Conservation (phyloP, 1,140 invertebrate species). For the Sesamia nonagrioides region DNA sequence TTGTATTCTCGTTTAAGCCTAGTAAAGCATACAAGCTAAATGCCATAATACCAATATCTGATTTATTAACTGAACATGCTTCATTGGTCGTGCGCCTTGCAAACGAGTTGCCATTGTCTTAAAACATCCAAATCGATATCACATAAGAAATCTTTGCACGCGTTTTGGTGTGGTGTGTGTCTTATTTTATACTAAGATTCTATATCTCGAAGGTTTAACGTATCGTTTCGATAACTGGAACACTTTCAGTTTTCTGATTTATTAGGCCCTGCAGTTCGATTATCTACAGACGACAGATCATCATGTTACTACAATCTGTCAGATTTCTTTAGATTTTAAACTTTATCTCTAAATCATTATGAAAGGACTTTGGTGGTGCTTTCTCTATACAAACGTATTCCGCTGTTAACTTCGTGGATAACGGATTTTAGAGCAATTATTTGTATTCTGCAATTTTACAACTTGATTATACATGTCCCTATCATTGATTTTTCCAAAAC, state of each 20-base stretch:
- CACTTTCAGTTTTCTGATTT: not conserved
- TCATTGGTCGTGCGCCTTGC: not conserved
- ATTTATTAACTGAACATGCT: constrained; percentile 21
- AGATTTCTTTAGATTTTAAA: too few species aligned
- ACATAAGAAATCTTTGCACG: not conserved
- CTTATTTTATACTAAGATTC: not conserved
- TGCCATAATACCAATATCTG: constrained; percentile 14
- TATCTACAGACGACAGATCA: too few species aligned
- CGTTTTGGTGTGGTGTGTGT: not conserved
- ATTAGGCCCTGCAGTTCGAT: too few species aligned
- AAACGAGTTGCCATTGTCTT: constrained; percentile 1
- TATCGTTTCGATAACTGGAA: not conserved
- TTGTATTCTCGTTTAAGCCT: constrained; percentile 13
- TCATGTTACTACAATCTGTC: too few species aligned
- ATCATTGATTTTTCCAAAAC: too few species aligned
- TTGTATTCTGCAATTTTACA: too few species aligned
- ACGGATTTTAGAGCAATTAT: too few species aligned
- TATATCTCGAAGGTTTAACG: not conserved
- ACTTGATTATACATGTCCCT: too few species aligned
- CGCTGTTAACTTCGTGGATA: too few species aligned
- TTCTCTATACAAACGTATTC: too few species aligned
- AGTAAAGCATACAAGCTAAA: constrained; percentile 15
- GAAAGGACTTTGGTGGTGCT: too few species aligned
- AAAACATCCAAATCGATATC: not conserved
- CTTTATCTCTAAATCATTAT: too few species aligned